Percentiles rank a stretch among this genome's conserved stretches.
These are phyloP conservation scores for Lamellibrachia satsuma DNA, from an alignment of 2,888 invertebrate species.

Conservation along the genomic window DNA sequence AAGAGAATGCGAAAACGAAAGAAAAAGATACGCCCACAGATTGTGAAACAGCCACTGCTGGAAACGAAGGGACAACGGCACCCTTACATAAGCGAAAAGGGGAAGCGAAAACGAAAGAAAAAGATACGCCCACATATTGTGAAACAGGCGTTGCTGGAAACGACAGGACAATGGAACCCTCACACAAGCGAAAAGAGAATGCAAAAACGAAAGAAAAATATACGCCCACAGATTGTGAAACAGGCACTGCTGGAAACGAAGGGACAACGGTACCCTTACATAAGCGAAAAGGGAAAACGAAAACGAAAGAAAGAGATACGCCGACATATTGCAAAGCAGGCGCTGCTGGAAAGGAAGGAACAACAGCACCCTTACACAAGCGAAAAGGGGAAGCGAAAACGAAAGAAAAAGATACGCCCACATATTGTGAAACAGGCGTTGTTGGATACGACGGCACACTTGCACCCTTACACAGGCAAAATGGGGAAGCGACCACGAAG, in stretches of 20 bases:
- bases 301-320: not conserved
- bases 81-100: not conserved
- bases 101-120: not conserved
- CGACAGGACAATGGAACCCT: not conserved
- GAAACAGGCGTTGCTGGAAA: not conserved
- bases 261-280: not conserved
- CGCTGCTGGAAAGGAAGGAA: not conserved
- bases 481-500: not conserved
- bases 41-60: not conserved
- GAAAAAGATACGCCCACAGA: not conserved
- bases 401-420: no score
- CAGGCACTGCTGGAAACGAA: not conserved
- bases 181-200: not conserved
- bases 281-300: not conserved
- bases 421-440: no score
- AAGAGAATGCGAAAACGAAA: not conserved
- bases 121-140: not conserved
- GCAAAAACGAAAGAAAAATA: not conserved
- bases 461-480: not conserved
- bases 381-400: no score
- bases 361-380: not conserved
- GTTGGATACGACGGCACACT: no score
- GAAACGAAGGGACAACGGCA: not conserved
- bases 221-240: not conserved
- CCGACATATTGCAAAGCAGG: not conserved